Base-by-base conservation (phyloP, 2,888 invertebrate species). In the Isoperla grammatica region DNA sequence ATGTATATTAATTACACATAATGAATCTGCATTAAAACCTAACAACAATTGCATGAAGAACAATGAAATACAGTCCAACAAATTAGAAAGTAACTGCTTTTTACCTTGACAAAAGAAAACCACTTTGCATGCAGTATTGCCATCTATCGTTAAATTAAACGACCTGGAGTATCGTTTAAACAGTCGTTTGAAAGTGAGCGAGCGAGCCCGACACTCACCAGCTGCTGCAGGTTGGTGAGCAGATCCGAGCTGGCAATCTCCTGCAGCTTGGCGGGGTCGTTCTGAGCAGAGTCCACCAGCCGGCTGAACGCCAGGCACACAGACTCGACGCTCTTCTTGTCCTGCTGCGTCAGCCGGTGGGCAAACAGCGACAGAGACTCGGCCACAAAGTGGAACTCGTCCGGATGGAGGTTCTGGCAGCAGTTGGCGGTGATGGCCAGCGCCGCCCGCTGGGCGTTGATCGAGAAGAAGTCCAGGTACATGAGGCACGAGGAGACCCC, bases 381-480 rank as follows among this genome's bases (percentile, higher is more conserved):
- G 61, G 87, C 82, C 22, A 97, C 90, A 69, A 93, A 87, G 71
- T 91, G 90, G 76, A 98, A 98, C 76, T 99, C 98, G 69, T 96
- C 96, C 1, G 87, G 81, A 43, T 90, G 90, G 69, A 97, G 81
- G 77, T 93, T 95, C 74, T 95, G 88, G 74, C 96, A 98, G 76
- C 98, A 99, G 75, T 99, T 99, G 59, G 98, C 96, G 0, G 97
- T 95, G 67, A 98, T 93, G 20, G 95, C 91, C 58, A 99, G 79
- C 1, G 98, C 97, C 48, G 96, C 91, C 37, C 98, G 86, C 77
- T 99, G 99, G 12, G 98, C 97, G 71, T 93, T 93, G 70, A 97
- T 95, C 49, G 97, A 96, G 79, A 99, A 99, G 81, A 99, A 99
- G 74, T 99, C 99, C 73, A 99, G 81, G 74, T 93, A 98, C 71